A percentile compares a stretch with the other conserved stretches of the same genome.
Conservation (phyloP, 1,140 invertebrate genomes). For the Drosophila watanabei region DNA sequence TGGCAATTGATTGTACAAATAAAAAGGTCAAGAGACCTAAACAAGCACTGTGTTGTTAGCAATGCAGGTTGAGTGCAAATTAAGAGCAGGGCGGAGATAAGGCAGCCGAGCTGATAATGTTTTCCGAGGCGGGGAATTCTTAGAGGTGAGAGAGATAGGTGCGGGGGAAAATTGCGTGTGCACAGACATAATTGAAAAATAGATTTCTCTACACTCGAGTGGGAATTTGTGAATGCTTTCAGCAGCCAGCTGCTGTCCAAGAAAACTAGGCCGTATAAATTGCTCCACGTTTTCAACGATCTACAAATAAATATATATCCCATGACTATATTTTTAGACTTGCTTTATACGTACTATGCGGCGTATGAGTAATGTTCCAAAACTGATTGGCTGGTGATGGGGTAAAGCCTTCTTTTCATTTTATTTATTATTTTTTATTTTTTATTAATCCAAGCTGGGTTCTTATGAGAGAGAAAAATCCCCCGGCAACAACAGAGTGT, state of each 20-base stretch:
- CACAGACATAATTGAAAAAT: conserved; percentile 47
- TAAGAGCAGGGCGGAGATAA: conserved; percentile 10
- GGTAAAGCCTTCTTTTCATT: not conserved
- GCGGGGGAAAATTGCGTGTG: conserved; percentile 13
- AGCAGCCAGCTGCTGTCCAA: conserved; percentile 59
- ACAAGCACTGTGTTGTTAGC: conserved; percentile 5
- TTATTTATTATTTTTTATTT: not conserved
- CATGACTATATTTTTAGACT: conserved; percentile 69
- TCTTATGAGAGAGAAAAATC: conserved; percentile 10
- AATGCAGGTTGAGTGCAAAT: conserved; percentile 33
- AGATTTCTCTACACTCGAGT: conserved; percentile 41
- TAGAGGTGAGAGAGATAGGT: conserved; percentile 4
- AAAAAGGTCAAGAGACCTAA: conserved; percentile 42
- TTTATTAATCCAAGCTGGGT: conserved; percentile 1
- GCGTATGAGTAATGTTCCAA: conserved; percentile 62
- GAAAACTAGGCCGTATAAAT: conserved; percentile 66
- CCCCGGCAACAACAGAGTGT: conserved; percentile 12
- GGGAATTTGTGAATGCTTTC: conserved; percentile 38
- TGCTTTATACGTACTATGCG: conserved; percentile 19
- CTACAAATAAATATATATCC: conserved; percentile 12
- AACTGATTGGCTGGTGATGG: not conserved
- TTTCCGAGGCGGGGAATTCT: conserved; percentile 4
- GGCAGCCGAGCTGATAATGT: conserved; percentile 12
- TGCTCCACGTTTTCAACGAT: conserved; percentile 46
- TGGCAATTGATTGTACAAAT: conserved; percentile 15